Conservation (phyloP, 2,888 invertebrate genomes). For the Chrysopilus asiliformis region DNA sequence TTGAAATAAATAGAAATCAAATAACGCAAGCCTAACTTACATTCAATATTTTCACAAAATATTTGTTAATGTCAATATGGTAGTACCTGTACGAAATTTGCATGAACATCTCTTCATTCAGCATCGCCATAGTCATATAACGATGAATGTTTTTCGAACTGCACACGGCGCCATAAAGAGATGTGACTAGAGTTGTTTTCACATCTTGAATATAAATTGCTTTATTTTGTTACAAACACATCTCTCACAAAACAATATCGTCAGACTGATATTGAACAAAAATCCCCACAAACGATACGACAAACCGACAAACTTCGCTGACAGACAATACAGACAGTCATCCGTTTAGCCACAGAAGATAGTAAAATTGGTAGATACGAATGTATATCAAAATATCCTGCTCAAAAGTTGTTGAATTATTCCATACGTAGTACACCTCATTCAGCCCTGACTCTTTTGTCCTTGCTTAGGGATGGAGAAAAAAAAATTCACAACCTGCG, state of each 20-base stretch:
- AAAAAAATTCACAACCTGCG: background rate
- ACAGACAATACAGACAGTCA: slow-evolving; percentile 2
- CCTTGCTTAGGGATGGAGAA: too few species aligned
- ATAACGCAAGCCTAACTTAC: too few species aligned
- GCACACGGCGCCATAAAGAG: slow-evolving; percentile 13
- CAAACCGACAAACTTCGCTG: background rate
- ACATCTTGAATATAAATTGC: slow-evolving; percentile 37
- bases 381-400: slow-evolving; percentile 10
- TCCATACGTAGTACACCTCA: slow-evolving; percentile 4
- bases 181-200: slow-evolving; percentile 23
- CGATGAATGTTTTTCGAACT: too few species aligned
- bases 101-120: too few species aligned
- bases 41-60: too few species aligned
- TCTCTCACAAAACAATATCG: slow-evolving; percentile 18
- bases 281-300: slow-evolving; percentile 6
- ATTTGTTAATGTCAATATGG: too few species aligned
- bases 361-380: slow-evolving; percentile 8
- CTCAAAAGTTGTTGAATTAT: slow-evolving; percentile 10
- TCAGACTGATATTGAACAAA: slow-evolving; percentile 30
- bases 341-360: slow-evolving; percentile 5
- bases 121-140: too few species aligned
- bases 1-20: too few species aligned
- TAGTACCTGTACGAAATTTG: too few species aligned
- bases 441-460: background rate
- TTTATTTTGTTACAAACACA: slow-evolving; percentile 24